Conservation (phyloP, 2,888 invertebrate species). For the Deilephila elpenor region DNA sequence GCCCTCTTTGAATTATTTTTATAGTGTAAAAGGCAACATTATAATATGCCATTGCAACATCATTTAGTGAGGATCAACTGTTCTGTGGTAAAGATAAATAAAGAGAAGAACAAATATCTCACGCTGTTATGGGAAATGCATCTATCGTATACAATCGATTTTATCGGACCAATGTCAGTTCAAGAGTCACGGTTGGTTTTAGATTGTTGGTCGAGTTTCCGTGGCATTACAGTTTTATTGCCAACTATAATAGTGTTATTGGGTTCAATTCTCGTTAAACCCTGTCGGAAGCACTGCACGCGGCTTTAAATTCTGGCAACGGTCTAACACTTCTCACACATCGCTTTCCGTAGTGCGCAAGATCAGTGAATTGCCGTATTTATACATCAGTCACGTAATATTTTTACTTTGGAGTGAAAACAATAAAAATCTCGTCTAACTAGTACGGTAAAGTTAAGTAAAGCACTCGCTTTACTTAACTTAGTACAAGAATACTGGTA, state of each 20-base stretch:
- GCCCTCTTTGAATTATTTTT: no score
- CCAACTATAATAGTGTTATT: conserved; percentile 6
- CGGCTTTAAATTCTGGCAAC: conserved; percentile 6
- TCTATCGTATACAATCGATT: background rate
- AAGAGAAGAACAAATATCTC: background rate
- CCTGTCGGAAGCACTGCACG: background rate
- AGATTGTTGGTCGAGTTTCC: background rate
- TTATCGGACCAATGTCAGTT: background rate
- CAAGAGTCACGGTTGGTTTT: background rate
- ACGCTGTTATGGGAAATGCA: no score
- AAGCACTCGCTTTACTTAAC: no score
- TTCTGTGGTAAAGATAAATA: background rate
- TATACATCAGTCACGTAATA: conserved; percentile 3
- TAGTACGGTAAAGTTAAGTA: no score
- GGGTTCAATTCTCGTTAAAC: background rate
- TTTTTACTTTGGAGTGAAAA: background rate
- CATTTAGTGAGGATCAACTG: no score
- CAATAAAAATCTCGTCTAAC: background rate
- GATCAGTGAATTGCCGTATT: conserved; percentile 3
- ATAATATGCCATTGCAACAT: no score
- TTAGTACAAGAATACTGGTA: no score
- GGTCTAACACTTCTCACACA: background rate
- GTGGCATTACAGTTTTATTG: conserved; percentile 3
- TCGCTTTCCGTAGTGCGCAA: background rate
- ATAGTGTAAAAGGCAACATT: no score